These are phyloP conservation scores for Xenopus laevis DNA, from an alignment of 2,113 vertebrate genomes.

Conservation along the genomic window DNA sequence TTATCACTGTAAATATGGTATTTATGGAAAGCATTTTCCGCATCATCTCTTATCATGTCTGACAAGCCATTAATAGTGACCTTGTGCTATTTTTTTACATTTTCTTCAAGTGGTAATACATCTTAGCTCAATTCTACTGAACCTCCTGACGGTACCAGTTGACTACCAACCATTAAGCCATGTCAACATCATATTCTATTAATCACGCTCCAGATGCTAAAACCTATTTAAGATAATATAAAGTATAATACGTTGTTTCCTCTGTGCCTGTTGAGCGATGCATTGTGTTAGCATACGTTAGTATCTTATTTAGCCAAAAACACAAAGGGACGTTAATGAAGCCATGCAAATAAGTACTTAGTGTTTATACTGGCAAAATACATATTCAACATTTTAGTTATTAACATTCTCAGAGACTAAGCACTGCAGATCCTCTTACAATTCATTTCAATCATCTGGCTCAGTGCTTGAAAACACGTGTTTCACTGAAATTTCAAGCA, in stretches of 20 bases:
- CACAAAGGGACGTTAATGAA: too few species aligned
- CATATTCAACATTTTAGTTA: too few species aligned
- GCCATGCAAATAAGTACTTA: neutral
- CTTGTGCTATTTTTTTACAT: constrained; percentile 39
- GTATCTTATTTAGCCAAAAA: neutral
- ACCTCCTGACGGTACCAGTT: constrained; percentile 37
- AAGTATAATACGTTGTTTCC: neutral
- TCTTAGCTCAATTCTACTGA: constrained; percentile 20
- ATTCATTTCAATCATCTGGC: too few species aligned
- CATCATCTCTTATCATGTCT: constrained; percentile 37
- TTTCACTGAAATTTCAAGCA: too few species aligned
- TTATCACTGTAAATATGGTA: neutral
- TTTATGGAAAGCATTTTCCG: constrained; percentile 31
- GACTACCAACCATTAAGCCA: constrained; percentile 42
- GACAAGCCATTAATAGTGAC: constrained; percentile 40
- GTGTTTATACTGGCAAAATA: neutral
- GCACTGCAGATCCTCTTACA: too few species aligned
- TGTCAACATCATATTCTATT: constrained; percentile 42
- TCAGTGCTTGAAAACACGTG: too few species aligned
- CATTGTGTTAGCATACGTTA: neutral
- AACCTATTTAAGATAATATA: constrained; percentile 37
- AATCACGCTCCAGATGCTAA: constrained; percentile 38
- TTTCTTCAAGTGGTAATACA: constrained; percentile 29
- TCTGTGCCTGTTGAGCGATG: constrained; percentile 15
- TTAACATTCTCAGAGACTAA: too few species aligned